Evolutionary conservation across 1,140 invertebrate genomes (phyloP), one percentile per base, ranked within the genome.

Genomic region (Sarcophaga bullata): DNA sequence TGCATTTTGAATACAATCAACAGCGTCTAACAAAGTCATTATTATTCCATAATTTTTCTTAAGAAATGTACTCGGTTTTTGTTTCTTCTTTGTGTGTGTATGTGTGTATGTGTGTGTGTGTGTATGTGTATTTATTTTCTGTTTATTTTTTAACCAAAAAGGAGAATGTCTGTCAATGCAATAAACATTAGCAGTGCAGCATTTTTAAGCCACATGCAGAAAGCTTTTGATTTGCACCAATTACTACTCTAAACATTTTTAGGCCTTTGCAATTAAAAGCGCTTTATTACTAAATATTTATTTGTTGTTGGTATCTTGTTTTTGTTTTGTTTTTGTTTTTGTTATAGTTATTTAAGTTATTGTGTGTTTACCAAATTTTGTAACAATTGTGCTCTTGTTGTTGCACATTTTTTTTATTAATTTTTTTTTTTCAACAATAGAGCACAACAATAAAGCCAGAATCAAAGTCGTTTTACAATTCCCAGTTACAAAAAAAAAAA

Each of bases 181-280:
- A 54, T 10, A 13, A 58, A 58, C 54, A n/a, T 13, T 58, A n/a
- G 13, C 1, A 58, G 25, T 37, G 25, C 25, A 37, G 25, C 54
- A 13, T 15, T 13, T 58, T 58, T 58, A n/a, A 7, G 13, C 54
- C n/a, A 7, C 11, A n/a, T 58, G 54, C 13, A 37, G 1, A 58
- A 58, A 58, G 54, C 54, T 58, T 58, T 58, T n/a, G 54, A 58
- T 58, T 58, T 58, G 54, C 54, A 58, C 54, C 54, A 58, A 58
- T 58, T 58, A 58, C 54, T 58, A 58, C 15, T 58, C 6, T 58
- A n/a, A n/a, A 58, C n/a, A 13, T 58, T 58, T 58, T 58, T 58
- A n/a, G 54, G 54, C 15, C 54, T 58, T 58, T 58, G 54, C 54
- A 58, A 58, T 58, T 58, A 58, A 58, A 58, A 58, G 54, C 54